Conservation (phyloP, 2,113 vertebrate species). For the Dicrurus megarhynchus region DNA sequence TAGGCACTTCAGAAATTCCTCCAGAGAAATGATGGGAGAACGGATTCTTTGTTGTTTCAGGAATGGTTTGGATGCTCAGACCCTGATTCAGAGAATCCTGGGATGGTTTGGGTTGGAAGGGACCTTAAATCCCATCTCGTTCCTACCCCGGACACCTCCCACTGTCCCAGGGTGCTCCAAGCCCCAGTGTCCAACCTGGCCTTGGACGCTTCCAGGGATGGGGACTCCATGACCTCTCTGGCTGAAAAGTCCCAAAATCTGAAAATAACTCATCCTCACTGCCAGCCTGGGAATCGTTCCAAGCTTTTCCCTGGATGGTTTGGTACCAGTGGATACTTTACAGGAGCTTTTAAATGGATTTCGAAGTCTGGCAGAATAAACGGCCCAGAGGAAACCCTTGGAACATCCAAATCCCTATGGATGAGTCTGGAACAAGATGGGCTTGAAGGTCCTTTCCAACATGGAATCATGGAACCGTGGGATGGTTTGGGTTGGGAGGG, state of each 20-base stretch:
- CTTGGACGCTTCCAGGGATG: neutral
- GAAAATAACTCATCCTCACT: neutral
- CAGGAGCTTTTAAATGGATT: neutral
- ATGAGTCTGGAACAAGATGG: neutral
- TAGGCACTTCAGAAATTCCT: neutral
- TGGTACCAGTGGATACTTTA: neutral
- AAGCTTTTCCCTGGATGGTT: neutral
- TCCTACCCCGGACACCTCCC: neutral
- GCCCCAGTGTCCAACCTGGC: neutral
- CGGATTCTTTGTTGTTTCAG: fast-evolving
- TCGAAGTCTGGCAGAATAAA: neutral
- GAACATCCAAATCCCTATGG: fast-evolving
- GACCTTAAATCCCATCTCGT: neutral
- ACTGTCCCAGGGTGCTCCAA: neutral
- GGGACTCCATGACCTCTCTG: fast-evolving
- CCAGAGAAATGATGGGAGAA: neutral
- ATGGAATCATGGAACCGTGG: neutral
- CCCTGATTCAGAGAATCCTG: neutral
- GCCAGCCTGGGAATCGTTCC: neutral
- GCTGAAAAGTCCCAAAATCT: neutral
- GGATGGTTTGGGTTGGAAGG: neutral
- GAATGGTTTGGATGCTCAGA: neutral
- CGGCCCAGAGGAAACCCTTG: neutral
- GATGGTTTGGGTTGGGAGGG: neutral
- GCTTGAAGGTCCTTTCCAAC: neutral